Evolutionary conservation across 64 coral and sea anemone species (phyloP).

Genomic region (Cladopsammia gracilis): DNA sequence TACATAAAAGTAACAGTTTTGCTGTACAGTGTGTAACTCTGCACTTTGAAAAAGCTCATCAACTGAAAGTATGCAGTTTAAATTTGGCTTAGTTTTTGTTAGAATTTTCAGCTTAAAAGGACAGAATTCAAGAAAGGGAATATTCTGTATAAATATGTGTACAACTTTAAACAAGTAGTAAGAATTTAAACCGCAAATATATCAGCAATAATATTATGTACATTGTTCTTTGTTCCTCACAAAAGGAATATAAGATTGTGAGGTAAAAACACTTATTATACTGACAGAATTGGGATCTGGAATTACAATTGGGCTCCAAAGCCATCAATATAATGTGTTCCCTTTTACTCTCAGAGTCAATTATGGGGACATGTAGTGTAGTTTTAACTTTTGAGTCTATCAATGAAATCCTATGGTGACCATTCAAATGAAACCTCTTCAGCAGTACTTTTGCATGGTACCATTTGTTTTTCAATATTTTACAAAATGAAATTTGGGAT

Average conservation of each 20-base stretch:
- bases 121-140: conserved; percentile 18
- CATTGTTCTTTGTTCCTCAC: conserved; percentile 44
- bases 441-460: too few relatives aligned
- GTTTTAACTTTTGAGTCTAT: too few relatives aligned
- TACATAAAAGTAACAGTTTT: conserved; percentile 40
- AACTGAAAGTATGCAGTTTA: neutral
- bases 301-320: too few relatives aligned
- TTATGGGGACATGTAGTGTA: too few relatives aligned
- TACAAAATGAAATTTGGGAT: too few relatives aligned
- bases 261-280: conserved; percentile 21
- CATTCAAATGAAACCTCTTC: too few relatives aligned
- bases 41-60: conserved; percentile 36
- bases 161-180: conserved; percentile 41
- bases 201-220: conserved; percentile 1
- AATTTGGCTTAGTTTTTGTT: too few relatives aligned
- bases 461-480: too few relatives aligned
- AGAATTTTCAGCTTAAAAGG: conserved; percentile 13
- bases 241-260: neutral
- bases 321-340: too few relatives aligned
- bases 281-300: too few relatives aligned
- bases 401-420: too few relatives aligned
- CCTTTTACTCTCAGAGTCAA: too few relatives aligned
- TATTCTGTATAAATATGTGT: conserved; percentile 41
- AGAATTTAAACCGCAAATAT: conserved; percentile 21
- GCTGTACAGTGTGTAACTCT: conserved; percentile 6